These are phyloP conservation scores for Vanessa cardui DNA, from an alignment of 2,888 invertebrate species.

Conservation along the genomic window DNA sequence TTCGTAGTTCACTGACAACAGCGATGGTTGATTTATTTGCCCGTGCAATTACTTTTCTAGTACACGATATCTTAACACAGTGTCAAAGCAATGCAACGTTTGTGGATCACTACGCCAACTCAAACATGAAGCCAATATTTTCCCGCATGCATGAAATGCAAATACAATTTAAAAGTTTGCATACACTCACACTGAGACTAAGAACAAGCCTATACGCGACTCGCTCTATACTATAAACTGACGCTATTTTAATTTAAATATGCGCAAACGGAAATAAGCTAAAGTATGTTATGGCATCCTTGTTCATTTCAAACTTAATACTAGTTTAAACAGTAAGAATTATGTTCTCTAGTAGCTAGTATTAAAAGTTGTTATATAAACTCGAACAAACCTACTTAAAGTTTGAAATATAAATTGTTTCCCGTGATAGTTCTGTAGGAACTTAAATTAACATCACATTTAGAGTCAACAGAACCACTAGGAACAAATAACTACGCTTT, in stretches of 20 bases:
- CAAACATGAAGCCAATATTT: constrained; percentile 70
- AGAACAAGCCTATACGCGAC: constrained; percentile 65
- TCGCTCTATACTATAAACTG: constrained; percentile 43
- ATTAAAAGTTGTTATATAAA: constrained; percentile 31
- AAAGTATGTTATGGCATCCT: constrained; percentile 38
- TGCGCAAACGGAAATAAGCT: constrained; percentile 43
- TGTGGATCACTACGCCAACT: constrained; percentile 29
- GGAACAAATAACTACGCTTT: constrained; percentile 1
- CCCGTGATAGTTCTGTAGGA: constrained; percentile 9
- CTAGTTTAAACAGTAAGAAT: constrained; percentile 33
- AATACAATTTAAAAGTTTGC: constrained; percentile 81
- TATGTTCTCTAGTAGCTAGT: constrained; percentile 26
- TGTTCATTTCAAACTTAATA: constrained; percentile 40
- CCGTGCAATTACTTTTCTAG: not conserved
- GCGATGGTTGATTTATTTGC: not conserved
- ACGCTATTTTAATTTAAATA: constrained; percentile 43
- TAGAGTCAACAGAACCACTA: not conserved
- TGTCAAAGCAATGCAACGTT: constrained; percentile 14
- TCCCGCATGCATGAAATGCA: constrained; percentile 75
- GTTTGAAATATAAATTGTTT: constrained; percentile 20
- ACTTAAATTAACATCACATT: constrained; percentile 13
- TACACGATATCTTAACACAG: constrained; percentile 2
- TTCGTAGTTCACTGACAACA: not conserved
- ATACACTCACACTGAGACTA: constrained; percentile 72
- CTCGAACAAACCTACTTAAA: constrained; percentile 27